Evolutionary conservation across 2,888 invertebrate species (phyloP).

Genomic region (Noctua fimbriata): DNA sequence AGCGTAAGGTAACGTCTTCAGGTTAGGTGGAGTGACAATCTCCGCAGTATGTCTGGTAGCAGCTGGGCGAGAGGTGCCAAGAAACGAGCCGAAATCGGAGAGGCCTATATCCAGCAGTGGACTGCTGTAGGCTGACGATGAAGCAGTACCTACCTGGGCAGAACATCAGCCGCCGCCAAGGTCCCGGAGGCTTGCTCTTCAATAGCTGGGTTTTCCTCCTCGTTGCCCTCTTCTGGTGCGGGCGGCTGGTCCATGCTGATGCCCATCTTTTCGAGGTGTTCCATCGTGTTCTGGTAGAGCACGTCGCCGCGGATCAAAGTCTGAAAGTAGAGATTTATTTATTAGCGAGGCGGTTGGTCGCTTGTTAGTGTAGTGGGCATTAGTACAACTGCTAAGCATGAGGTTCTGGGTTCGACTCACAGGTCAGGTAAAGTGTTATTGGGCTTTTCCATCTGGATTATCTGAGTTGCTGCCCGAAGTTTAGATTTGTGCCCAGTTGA

Average conservation of each 20-base stretch:
- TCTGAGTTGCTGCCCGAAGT: background rate
- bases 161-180: slow-evolving; percentile 83
- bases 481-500: background rate
- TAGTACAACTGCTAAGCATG: background rate
- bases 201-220: slow-evolving; percentile 65
- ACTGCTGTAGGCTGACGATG: background rate
- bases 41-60: background rate
- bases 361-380: background rate
- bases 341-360: background rate
- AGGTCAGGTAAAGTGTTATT: background rate
- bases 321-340: slow-evolving; percentile 62
- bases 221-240: slow-evolving; percentile 58
- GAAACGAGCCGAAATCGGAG: background rate
- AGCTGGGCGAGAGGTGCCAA: background rate
- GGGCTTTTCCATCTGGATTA: background rate
- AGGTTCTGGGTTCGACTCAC: background rate
- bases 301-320: slow-evolving; percentile 80
- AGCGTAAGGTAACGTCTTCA: background rate
- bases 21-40: background rate
- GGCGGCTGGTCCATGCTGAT: slow-evolving; percentile 76
- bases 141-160: slow-evolving; percentile 73
- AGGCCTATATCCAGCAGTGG: background rate
- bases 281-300: slow-evolving; percentile 84
- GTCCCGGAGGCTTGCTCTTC: slow-evolving; percentile 62
- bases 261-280: slow-evolving; percentile 83